Evolutionary conservation across 1,140 invertebrate genomes (phyloP).

Genomic region (Trichomalopsis sarcophagae): DNA sequence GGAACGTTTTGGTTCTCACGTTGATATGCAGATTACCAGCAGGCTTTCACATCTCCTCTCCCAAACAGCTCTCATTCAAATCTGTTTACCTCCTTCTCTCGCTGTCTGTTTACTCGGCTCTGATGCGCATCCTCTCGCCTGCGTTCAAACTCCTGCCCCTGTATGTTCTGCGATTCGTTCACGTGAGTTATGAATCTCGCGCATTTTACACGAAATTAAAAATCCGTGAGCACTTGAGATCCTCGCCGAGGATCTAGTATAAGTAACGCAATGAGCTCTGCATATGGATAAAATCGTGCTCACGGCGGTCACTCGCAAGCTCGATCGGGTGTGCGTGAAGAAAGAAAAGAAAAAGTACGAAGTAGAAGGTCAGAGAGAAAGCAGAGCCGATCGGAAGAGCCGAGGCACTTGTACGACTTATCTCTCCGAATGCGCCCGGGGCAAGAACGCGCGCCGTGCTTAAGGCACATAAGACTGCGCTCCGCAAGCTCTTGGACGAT

Average conservation of each 20-base stretch:
- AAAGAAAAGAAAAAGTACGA: not conserved
- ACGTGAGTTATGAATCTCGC: too few species aligned
- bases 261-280: too few species aligned
- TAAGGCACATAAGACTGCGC: conserved; percentile 61
- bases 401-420: conserved; percentile 25
- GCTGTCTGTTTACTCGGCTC: not conserved
- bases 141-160: not conserved
- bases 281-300: too few species aligned
- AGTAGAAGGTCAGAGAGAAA: too few species aligned
- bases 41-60: conserved; percentile 1
- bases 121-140: not conserved
- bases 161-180: too few species aligned
- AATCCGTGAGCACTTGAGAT: too few species aligned
- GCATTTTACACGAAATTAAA: too few species aligned
- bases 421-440: not conserved
- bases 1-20: not conserved
- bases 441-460: conserved; percentile 48
- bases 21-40: not conserved
- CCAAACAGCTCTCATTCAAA: conserved; percentile 8
- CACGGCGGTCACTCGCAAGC: not conserved
- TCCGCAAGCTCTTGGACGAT: conserved; percentile 17
- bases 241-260: too few species aligned
- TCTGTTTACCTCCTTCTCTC: not conserved
- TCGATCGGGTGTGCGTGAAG: too few species aligned
- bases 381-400: not conserved